Evolutionary conservation across 2,888 invertebrate species (phyloP).

Genomic region (Nomada ferruginata): DNA sequence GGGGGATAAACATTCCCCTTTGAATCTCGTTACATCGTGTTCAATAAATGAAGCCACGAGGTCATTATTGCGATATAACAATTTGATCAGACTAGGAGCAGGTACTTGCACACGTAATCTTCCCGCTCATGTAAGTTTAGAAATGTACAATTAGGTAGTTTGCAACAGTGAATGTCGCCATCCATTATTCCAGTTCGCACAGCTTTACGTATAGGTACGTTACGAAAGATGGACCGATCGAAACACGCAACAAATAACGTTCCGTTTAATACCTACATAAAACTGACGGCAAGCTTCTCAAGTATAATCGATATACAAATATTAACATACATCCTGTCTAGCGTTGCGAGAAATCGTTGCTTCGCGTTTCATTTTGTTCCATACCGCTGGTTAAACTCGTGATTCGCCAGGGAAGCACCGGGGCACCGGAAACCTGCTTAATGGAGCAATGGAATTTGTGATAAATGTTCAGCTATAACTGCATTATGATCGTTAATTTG

Average conservation of each 20-base stretch:
- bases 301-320: neutral
- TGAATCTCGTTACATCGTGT: constrained; percentile 62
- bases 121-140: constrained; percentile 58
- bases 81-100: constrained; percentile 58
- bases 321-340: neutral
- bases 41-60: constrained; percentile 72
- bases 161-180: constrained; percentile 51
- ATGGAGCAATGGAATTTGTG: constrained; percentile 59
- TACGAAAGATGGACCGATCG: constrained; percentile 15
- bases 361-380: constrained; percentile 26
- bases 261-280: no score
- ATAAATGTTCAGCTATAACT: constrained; percentile 54
- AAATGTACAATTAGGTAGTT: constrained; percentile 54
- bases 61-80: constrained; percentile 55
- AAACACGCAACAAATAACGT: neutral
- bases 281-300: constrained; percentile 13
- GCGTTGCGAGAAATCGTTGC: constrained; percentile 20
- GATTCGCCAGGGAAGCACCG: neutral
- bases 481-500: constrained; percentile 55
- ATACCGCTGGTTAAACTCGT: neutral
- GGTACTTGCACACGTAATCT: constrained; percentile 65
- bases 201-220: constrained; percentile 37
- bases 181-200: constrained; percentile 63
- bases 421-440: constrained; percentile 43
- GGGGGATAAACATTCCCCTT: neutral